A percentile compares a stretch with the other conserved stretches of the same genome.
These are phyloP conservation scores for Cataglyphis livida DNA, from an alignment of 2,888 invertebrate genomes.

Conservation along the genomic window DNA sequence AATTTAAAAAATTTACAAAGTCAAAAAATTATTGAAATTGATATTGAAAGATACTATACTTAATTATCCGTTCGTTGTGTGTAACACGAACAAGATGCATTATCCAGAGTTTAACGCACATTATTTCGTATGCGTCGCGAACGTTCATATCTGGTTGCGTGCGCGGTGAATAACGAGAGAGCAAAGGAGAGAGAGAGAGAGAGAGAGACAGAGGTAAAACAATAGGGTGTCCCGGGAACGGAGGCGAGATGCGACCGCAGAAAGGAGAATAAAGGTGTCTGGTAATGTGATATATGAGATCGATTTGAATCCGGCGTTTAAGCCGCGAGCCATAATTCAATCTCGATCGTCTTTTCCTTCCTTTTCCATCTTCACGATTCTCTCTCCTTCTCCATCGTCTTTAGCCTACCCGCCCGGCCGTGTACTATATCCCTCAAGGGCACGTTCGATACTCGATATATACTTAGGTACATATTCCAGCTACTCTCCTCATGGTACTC, in stretches of 20 bases:
- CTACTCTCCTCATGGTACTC: constrained; percentile 66
- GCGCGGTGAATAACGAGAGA: constrained; percentile 55
- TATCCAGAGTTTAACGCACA: constrained; percentile 25
- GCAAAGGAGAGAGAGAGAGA: constrained; percentile 34
- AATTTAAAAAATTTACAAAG: not conserved
- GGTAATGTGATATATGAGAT: constrained; percentile 77
- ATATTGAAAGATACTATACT: not conserved
- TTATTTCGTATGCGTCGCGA: constrained; percentile 15
- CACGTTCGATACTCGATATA: constrained; percentile 70
- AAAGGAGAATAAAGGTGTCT: constrained; percentile 76
- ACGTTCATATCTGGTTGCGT: constrained; percentile 29
- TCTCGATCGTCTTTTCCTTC: constrained; percentile 66
- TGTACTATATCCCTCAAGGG: constrained; percentile 65
- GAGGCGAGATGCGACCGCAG: constrained; percentile 61
- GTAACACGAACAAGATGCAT: constrained; percentile 10
- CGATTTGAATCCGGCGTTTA: constrained; percentile 76
- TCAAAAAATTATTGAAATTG: constrained; percentile 9
- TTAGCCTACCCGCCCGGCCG: constrained; percentile 15
- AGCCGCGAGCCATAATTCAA: constrained; percentile 71
- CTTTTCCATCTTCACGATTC: constrained; percentile 45
- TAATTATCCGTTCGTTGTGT: constrained; percentile 2
- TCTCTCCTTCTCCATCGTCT: constrained; percentile 43
- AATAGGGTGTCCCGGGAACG: constrained; percentile 59
- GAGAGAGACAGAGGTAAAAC: constrained; percentile 63
- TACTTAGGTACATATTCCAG: constrained; percentile 65